These are phyloP conservation scores for Pteropus alecto DNA, from an alignment of 2,113 vertebrate genomes.

Conservation along the genomic window DNA sequence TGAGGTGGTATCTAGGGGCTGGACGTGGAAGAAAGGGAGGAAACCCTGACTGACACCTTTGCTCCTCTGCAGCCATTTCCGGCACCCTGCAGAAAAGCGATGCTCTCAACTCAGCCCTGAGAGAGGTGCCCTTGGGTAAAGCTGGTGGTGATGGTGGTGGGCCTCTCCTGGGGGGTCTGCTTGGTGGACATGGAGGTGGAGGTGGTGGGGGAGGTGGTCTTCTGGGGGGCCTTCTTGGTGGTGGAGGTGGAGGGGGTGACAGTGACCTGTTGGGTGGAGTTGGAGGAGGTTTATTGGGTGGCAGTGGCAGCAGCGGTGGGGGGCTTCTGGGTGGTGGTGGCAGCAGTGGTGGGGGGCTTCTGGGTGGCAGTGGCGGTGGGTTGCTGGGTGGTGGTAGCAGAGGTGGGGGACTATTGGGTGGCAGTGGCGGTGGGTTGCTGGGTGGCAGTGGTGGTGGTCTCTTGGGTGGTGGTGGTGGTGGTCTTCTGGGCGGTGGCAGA, in stretches of 20 bases:
- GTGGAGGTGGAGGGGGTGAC: conserved; percentile 21
- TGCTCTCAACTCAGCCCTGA: conserved; percentile 37
- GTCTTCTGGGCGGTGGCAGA: conserved; percentile 65
- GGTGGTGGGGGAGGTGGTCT: conserved; percentile 68
- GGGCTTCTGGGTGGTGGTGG: background rate
- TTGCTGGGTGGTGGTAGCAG: background rate
- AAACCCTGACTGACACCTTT: background rate
- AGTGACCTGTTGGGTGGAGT: conserved; percentile 58
- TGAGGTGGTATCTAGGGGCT: background rate
- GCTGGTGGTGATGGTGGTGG: conserved; percentile 10
- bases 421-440: background rate
- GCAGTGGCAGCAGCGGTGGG: background rate
- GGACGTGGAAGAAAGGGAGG: background rate
- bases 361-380: background rate
- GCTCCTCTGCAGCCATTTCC: conserved; percentile 72
- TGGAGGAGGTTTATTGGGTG: conserved; percentile 44
- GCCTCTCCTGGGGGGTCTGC: conserved; percentile 71
- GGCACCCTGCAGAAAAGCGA: conserved; percentile 48
- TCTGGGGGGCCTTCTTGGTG: conserved; percentile 71
- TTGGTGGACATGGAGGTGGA: conserved; percentile 68
- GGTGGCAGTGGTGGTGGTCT: conserved; percentile 20
- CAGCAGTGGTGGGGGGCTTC: conserved; percentile 15
- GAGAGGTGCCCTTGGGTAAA: conserved; percentile 61
- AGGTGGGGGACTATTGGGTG: background rate
- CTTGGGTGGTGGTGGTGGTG: conserved; percentile 19